Base-by-base conservation (phyloP, 2,888 invertebrate species). In the Drosophila borealis region DNA sequence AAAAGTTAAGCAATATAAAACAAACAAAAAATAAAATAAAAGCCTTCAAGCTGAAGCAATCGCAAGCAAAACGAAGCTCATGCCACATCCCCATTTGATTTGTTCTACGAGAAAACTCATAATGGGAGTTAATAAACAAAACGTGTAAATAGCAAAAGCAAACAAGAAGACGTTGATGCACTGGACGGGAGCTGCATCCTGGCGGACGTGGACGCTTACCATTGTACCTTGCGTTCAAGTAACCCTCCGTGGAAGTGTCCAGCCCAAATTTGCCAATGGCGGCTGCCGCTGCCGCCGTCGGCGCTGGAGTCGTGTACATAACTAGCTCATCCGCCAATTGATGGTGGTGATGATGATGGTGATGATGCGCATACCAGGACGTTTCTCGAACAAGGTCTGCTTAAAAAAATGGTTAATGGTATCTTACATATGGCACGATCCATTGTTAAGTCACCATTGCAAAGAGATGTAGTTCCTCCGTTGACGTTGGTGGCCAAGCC, bases 221-320 rank as follows among this genome's bases (percentile, higher is more conserved):
- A 85, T 92, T 92, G 82, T 92, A 92, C 90, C 92, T 91, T 84
- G 91, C 90, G 84, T 90, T 92, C 71, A 92, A 89, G 87, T 92
- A 92, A 74, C 90, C 91, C 75, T 92, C 92, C 54, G 92, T 89
- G 37, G 91, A 87, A 57, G 89, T 89, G 75, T 92, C 92, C 67
- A 91, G 80, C 34, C 92, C 92, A 72, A 89, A 92, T 70, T 91
- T 92, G 25, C 90, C 90, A 77, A 91, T 90, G 61, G 89, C 79
- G 36, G 84, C 78, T 44, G 86, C 74, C 50, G 85, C 73, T 63
- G 73, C 80, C 56, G 87, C 75, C 51, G 89, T 67, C 62, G 82
- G 88, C 46, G 87, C 83, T 76, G 85, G 90, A 54, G 81, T 81
- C 56, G 90, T 80, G 65, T 92, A 91, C 80, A 91, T 90, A 55